phyloP scores from a whole-genome alignment of 2,797 vertebrate species.

The Acrossocheilus fasciatus region DNA sequence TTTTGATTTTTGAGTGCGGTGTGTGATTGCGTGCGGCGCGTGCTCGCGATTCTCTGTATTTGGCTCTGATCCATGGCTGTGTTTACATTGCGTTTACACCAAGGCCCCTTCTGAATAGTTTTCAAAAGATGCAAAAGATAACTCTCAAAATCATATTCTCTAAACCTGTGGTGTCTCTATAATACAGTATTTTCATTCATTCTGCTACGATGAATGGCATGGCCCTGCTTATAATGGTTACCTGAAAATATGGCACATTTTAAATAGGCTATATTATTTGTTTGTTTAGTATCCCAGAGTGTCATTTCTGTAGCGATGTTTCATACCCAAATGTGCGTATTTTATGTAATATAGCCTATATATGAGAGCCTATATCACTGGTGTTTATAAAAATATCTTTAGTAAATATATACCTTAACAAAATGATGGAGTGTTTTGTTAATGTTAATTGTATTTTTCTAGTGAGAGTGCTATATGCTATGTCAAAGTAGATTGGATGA shows the following conservation, averaged over 20 bases:
- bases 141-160: not conserved
- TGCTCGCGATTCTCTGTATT: not conserved
- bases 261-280: not conserved
- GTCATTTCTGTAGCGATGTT: not conserved
- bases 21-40: not conserved
- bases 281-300: not conserved
- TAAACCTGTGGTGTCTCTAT: not conserved
- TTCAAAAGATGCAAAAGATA: not conserved
- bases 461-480: not conserved
- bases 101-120: not conserved
- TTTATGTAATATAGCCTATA: not conserved
- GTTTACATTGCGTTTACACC: not conserved
- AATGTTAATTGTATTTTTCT: not conserved
- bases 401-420: not conserved
- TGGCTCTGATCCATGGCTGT: slow-evolving; percentile 6
- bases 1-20: not conserved
- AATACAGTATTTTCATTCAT: not conserved
- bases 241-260: not conserved
- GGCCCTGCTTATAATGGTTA: not conserved
- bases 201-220: not conserved
- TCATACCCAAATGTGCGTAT: not conserved
- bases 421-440: not conserved
- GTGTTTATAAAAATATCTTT: not conserved
- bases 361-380: too few species aligned
- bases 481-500: not conserved